These are phyloP conservation scores for Corythornis cristatus DNA, from an alignment of 2,113 vertebrate species.

Conservation along the genomic window DNA sequence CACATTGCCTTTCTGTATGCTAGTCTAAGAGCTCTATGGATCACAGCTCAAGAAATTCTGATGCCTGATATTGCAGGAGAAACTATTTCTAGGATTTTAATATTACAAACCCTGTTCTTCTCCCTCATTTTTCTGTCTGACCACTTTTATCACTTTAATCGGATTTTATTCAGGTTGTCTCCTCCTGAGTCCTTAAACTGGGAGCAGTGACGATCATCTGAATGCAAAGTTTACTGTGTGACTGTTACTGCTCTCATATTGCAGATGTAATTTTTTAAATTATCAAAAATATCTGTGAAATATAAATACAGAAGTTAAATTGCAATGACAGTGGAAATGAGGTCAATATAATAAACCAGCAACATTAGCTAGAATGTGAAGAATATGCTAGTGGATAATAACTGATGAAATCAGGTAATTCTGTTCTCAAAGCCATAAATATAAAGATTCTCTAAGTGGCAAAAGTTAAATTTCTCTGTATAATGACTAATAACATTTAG, in stretches of 20 bases:
- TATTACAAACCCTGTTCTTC: background rate
- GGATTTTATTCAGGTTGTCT: slow-evolving; percentile 48
- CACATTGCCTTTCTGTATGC: background rate
- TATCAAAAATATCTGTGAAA: slow-evolving; percentile 59
- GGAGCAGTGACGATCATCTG: background rate
- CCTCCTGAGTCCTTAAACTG: slow-evolving; percentile 20
- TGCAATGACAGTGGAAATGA: slow-evolving; percentile 38
- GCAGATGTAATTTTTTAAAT: slow-evolving; percentile 45
- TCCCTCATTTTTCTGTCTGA: slow-evolving; percentile 18
- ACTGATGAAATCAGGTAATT: slow-evolving; percentile 50
- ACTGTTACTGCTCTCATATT: background rate
- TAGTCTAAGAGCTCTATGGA: background rate
- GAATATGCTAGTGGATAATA: slow-evolving; percentile 37
- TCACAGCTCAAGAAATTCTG: background rate
- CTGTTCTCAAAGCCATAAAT: slow-evolving; percentile 32
- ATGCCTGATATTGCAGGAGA: background rate
- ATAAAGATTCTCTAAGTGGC: slow-evolving; percentile 4
- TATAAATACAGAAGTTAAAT: slow-evolving; percentile 58
- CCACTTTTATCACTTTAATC: slow-evolving; percentile 36
- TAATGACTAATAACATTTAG: slow-evolving; percentile 49
- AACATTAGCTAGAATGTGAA: slow-evolving; percentile 10
- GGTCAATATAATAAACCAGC: slow-evolving; percentile 56
- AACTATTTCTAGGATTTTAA: background rate
- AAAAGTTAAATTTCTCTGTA: slow-evolving; percentile 42
- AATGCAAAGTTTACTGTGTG: slow-evolving; percentile 40